A percentile compares a stretch with the other conserved stretches of the same genome.
Evolutionary conservation across 2,888 invertebrate species (phyloP).

Genomic region (Drosophila cracens): DNA sequence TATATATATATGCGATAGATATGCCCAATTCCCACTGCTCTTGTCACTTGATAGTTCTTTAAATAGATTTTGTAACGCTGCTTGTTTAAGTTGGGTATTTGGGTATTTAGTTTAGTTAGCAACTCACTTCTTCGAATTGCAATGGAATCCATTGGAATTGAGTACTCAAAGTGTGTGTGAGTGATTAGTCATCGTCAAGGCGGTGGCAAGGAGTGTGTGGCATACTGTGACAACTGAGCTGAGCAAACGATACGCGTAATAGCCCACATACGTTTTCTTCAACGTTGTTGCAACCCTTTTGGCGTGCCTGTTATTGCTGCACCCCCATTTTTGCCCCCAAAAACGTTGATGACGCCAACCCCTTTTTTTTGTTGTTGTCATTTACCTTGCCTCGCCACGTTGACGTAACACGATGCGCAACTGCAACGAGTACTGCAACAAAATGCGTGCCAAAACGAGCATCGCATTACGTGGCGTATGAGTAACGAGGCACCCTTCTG

Average conservation of each 20-base stretch:
- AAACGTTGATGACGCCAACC: constrained; percentile 1
- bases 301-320: not conserved
- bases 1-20: not conserved
- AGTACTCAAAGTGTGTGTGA: not conserved
- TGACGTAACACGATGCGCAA: constrained; percentile 9
- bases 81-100: not conserved
- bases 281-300: constrained; percentile 15
- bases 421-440: constrained; percentile 2
- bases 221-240: not conserved
- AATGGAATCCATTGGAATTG: not conserved
- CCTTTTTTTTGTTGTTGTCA: not conserved
- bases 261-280: constrained; percentile 3
- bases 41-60: not conserved
- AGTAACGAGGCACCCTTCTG: constrained; percentile 45
- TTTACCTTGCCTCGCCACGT: constrained; percentile 10
- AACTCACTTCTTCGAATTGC: not conserved
- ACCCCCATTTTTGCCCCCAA: not conserved
- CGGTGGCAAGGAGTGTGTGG: not conserved
- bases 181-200: not conserved
- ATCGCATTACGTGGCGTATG: constrained; percentile 59
- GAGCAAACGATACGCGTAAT: constrained; percentile 8
- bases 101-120: not conserved
- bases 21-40: not conserved
- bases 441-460: constrained; percentile 30
- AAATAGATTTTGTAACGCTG: not conserved